These are phyloP conservation scores for Protosalanx chinensis DNA, from an alignment of 2,797 vertebrate genomes.

Conservation along the genomic window DNA sequence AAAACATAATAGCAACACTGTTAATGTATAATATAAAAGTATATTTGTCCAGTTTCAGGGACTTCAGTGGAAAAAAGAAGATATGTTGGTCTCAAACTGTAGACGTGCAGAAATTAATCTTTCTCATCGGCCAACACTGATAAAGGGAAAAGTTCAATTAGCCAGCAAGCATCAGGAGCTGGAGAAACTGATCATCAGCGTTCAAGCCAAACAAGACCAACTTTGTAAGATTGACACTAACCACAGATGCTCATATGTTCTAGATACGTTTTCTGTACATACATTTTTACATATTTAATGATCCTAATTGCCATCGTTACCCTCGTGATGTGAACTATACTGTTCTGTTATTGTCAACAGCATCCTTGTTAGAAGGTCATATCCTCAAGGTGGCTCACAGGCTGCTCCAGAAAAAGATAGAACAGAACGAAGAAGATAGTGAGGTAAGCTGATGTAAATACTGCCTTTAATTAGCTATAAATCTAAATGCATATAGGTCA, in stretches of 20 bases:
- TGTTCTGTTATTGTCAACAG: conserved; percentile 17
- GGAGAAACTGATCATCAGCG: conserved; percentile 33
- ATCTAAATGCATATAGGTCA: neutral
- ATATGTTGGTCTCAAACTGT: conserved; percentile 45
- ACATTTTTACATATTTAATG: neutral
- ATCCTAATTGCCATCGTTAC: neutral
- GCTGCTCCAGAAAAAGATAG: conserved; percentile 43
- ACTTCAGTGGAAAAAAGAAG: conserved; percentile 40
- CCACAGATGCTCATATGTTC: neutral
- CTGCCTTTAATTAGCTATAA: neutral
- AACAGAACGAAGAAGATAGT: conserved; percentile 38
- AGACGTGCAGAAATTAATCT: conserved; percentile 51
- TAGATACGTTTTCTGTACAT: too few species aligned
- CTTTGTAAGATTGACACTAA: conserved; percentile 40
- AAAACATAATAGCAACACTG: neutral
- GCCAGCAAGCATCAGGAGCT: conserved; percentile 55
- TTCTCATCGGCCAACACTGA: conserved; percentile 46
- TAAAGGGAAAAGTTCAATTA: conserved; percentile 48
- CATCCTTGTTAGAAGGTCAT: conserved; percentile 25
- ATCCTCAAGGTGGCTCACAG: conserved; percentile 31
- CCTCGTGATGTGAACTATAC: neutral
- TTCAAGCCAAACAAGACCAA: conserved; percentile 51
- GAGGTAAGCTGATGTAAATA: conserved; percentile 41
- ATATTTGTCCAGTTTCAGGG: conserved; percentile 47
- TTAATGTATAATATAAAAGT: neutral